Percentiles rank a stretch among this genome's conserved stretches.
These are phyloP conservation scores for Scarus forsteni DNA, from an alignment of 2,797 vertebrate genomes.

Conservation along the genomic window DNA sequence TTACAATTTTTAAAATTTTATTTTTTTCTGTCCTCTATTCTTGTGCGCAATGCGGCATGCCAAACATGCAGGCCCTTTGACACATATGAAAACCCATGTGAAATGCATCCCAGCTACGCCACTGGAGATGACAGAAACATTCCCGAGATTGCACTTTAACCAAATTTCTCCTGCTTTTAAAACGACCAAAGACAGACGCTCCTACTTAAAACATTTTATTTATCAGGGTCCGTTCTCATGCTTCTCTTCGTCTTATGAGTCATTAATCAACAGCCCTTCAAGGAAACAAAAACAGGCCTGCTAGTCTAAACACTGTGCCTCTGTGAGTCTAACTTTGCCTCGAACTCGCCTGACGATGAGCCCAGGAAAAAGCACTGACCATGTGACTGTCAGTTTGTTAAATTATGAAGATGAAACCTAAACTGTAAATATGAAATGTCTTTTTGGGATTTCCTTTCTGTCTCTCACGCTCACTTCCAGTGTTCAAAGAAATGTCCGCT, in stretches of 20 bases:
- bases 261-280: slow-evolving; percentile 37
- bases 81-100: no score
- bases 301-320: slow-evolving; percentile 83
- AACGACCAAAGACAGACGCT: slow-evolving; percentile 78
- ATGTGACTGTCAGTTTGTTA: slow-evolving; percentile 72
- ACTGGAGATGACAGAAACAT: slow-evolving; percentile 59
- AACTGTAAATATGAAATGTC: slow-evolving; percentile 76
- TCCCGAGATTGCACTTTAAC: slow-evolving; percentile 79
- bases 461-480: slow-evolving; percentile 65
- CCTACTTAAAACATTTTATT: slow-evolving; percentile 44
- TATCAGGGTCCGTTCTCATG: slow-evolving; percentile 40
- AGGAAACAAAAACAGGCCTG: slow-evolving; percentile 57
- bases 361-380: slow-evolving; percentile 72
- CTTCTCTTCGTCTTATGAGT: slow-evolving; percentile 30
- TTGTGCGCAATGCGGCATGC: no score
- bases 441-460: slow-evolving; percentile 60
- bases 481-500: slow-evolving; percentile 83
- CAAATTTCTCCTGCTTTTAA: slow-evolving; percentile 52
- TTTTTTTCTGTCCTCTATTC: no score
- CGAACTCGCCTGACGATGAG: slow-evolving; percentile 67
- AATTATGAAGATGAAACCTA: slow-evolving; percentile 67
- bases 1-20: no score
- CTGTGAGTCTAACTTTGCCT: slow-evolving; percentile 71
- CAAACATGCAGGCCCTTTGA: no score
- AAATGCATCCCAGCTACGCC: no score